Evolutionary conservation across 1,140 invertebrate genomes (phyloP), one percentile per base, ranked within the genome.

Genomic region (Micrasema longulum): DNA sequence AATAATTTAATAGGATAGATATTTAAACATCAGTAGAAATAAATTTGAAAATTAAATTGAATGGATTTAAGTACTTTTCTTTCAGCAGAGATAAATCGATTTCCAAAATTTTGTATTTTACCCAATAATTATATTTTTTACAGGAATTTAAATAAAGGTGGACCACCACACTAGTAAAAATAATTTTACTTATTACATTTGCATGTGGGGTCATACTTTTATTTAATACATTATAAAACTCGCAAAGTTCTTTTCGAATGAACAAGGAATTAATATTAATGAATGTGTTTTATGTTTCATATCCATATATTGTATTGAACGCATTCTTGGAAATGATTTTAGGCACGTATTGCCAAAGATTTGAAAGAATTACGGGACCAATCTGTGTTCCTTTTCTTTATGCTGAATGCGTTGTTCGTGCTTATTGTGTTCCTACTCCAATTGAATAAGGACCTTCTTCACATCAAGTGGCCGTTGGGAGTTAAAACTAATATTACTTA

Each of bases 351-450:
- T 80, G 91, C 93, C 75, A 88, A 88, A 82, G 95, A 96, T 86
- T 87, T 98, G 78, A 95, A 93, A 89, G 95, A 97, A 79, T 88
- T 98, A 76, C 89, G 96, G 81, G 95, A 98, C 85, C 92, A 94
- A 79, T 94, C 94, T 73, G 95, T 97, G 22, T 98, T 98, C 87
- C 94, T 91, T 66, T 99, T 98, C 88, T 95, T 97, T 87, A 98
- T 99, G 95, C 86, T 97, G 81, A 99, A 99, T 88, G 94, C 96
- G 69, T 90, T 99, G 76, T 99, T 99, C 90, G 96, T 99, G 76
- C 90, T 99, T 80, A 97, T 99, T 87, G 96, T 98, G 77, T 96
- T 98, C 86, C 91, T 98, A 80, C 91, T 99, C 78, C 97, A 98
- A 89, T 88, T 97, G 84, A 96, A 97, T 88, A 97, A 97, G 90